Base-by-base conservation (phyloP, 2,797 vertebrate genomes). In the Onychomys arenicola region DNA sequence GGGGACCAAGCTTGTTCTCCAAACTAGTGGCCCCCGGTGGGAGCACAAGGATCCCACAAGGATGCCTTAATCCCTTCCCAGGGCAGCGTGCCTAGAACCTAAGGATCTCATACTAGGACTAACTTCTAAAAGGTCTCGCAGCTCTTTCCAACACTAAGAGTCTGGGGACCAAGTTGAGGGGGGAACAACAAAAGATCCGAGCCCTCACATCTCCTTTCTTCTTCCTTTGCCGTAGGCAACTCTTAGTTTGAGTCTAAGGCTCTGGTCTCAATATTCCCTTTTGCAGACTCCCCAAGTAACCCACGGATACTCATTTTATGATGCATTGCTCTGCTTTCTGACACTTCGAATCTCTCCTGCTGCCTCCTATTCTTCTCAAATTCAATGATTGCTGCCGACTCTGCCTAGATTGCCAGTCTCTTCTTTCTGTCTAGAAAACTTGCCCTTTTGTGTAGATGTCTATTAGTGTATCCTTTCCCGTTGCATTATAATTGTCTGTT, bases 401-500 rank as follows among this genome's bases (percentile, higher is more conserved):
- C 69, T 88, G 77, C 49, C 40, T 94, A 19, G 77, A 65, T 90
- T 40, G n/a, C 40, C 46, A 0, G 0, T 65, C 49, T 43, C 49
- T 84, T 94, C 63, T 37, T 85, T 84, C n/a, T 69, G 23, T 52
- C 46, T 49, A 40, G 34, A 90, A 96, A 92, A 76, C 40, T 34
- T 77, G n/a, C 34, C 91, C 67, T 90, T 89, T 59, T 93, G 32
- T 46, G 17, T 57, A 34, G 75, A 46, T 1, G 78, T 87, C 86
- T 67, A 37, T 67, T 71, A 76, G 78, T 81, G 65, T 9, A 29
- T 23, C 12, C 1, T 87, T 95, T 29, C 43, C 76, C 21, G 73
- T 29, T 55, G n/a, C 40, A 75, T 34, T 93, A 37, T 83, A 85
- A 80, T 92, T 61, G 23, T 71, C 75, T 86, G 37, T 80, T 86